A percentile compares a stretch with the other conserved stretches of the same genome.
These are phyloP conservation scores for Drosophila melanogaster DNA, from an alignment of 1,140 invertebrate genomes.

Conservation along the genomic window DNA sequence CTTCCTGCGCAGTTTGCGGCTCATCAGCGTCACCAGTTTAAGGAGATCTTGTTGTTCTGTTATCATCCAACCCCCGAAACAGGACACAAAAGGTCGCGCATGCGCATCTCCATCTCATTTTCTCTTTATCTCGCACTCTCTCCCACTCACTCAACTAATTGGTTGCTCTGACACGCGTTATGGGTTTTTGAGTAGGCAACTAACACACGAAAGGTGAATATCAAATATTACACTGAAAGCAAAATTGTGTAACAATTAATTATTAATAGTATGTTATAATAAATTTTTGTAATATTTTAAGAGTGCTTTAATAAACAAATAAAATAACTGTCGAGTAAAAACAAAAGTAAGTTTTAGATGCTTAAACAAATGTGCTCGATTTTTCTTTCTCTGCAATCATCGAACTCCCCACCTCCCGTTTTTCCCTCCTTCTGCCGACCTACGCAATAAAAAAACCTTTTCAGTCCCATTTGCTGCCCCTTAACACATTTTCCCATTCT, in stretches of 20 bases:
- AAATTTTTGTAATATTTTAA: too few relatives aligned
- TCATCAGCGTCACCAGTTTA: conserved; percentile 65
- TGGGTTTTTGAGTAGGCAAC: conserved; percentile 51
- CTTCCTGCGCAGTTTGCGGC: conserved; percentile 78
- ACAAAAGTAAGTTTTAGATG: too few relatives aligned
- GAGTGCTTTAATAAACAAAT: background rate
- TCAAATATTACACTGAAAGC: conserved; percentile 2
- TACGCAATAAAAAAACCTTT: conserved; percentile 12
- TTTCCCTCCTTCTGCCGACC: conserved; percentile 2
- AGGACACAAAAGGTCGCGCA: conserved; percentile 58
- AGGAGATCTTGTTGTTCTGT: conserved; percentile 14
- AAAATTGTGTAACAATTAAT: too few relatives aligned
- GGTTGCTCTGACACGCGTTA: conserved; percentile 74
- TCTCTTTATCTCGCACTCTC: conserved; percentile 10
- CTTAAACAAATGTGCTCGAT: too few relatives aligned
- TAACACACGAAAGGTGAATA: conserved; percentile 51
- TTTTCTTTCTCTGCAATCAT: conserved; percentile 9
- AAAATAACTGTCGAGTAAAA: too few relatives aligned
- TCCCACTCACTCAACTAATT: conserved; percentile 55
- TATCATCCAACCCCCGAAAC: conserved; percentile 57
- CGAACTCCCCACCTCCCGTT: background rate
- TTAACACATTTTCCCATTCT: conserved; percentile 53
- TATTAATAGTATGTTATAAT: too few relatives aligned
- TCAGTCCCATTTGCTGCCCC: conserved; percentile 41
- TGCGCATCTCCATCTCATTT: conserved; percentile 25